Evolutionary conservation across 1,140 invertebrate species (phyloP).

Genomic region (Hylaeus anthracinus): DNA sequence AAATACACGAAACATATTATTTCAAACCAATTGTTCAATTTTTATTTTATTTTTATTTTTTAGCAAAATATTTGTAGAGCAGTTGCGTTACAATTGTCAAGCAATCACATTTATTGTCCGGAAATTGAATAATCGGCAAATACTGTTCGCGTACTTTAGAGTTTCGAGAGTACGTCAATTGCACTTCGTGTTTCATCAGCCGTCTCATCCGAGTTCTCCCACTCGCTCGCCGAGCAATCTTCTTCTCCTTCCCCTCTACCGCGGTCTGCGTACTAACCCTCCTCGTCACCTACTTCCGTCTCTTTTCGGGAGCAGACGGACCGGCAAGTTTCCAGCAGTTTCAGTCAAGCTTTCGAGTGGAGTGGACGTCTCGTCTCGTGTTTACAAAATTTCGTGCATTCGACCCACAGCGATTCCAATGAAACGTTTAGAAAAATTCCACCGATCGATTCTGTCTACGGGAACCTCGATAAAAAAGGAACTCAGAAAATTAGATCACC

Average conservation of each 20-base stretch:
- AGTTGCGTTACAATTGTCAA: neutral
- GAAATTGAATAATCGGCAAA: neutral
- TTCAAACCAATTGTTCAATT: neutral
- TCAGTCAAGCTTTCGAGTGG: neutral
- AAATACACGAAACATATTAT: neutral
- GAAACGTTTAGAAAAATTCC: neutral
- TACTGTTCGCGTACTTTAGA: neutral
- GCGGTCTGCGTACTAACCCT: neutral
- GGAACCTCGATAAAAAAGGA: no score
- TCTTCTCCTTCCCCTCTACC: neutral
- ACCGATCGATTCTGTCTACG: neutral
- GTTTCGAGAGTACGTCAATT: slow-evolving; percentile 42
- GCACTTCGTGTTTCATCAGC: slow-evolving; percentile 55
- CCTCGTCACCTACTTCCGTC: neutral
- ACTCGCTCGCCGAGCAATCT: neutral
- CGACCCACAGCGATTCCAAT: neutral
- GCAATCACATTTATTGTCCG: neutral
- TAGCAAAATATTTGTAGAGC: neutral
- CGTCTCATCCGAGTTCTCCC: slow-evolving; percentile 43
- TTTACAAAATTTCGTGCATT: neutral
- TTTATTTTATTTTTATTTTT: neutral
- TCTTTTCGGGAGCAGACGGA: slow-evolving; percentile 20
- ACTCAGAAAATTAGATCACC: neutral
- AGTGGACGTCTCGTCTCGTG: neutral
- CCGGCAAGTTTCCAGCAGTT: slow-evolving; percentile 33